phyloP scores from a whole-genome alignment of 2,888 invertebrate species.

The Deilephila porcellus region DNA sequence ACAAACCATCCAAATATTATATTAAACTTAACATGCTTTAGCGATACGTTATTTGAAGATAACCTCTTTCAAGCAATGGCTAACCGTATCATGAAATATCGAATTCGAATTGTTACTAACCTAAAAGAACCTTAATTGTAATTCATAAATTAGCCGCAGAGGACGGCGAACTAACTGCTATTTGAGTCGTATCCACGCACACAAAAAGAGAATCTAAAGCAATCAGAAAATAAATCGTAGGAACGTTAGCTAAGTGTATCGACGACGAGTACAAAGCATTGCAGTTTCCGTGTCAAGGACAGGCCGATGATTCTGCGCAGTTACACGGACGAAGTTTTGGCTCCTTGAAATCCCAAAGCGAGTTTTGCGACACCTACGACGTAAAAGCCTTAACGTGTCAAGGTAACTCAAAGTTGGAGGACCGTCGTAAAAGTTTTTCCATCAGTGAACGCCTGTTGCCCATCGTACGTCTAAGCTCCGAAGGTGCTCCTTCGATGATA shows the following conservation, averaged over 20 bases:
- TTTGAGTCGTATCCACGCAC: neutral
- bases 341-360: slow-evolving; percentile 3
- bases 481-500: neutral
- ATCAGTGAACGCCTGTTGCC: slow-evolving; percentile 16
- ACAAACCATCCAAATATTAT: too few species aligned
- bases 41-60: too few species aligned
- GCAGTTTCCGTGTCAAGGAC: slow-evolving; percentile 73
- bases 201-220: neutral
- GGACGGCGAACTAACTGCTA: neutral
- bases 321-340: slow-evolving; percentile 28
- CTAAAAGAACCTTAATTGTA: too few species aligned
- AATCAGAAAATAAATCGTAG: slow-evolving; percentile 33
- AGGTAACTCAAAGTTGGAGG: slow-evolving; percentile 2
- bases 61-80: too few species aligned
- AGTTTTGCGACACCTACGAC: slow-evolving; percentile 21
- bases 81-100: too few species aligned
- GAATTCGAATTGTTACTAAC: too few species aligned
- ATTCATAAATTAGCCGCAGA: neutral
- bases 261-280: slow-evolving; percentile 71
- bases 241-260: slow-evolving; percentile 32
- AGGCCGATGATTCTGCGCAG: slow-evolving; percentile 82
- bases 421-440: slow-evolving; percentile 18
- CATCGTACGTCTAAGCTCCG: neutral
- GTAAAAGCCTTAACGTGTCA: slow-evolving; percentile 6
- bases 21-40: too few species aligned